Evolutionary conservation across 1,140 invertebrate genomes (phyloP).

Genomic region (Cardiocondyla obscurior): DNA sequence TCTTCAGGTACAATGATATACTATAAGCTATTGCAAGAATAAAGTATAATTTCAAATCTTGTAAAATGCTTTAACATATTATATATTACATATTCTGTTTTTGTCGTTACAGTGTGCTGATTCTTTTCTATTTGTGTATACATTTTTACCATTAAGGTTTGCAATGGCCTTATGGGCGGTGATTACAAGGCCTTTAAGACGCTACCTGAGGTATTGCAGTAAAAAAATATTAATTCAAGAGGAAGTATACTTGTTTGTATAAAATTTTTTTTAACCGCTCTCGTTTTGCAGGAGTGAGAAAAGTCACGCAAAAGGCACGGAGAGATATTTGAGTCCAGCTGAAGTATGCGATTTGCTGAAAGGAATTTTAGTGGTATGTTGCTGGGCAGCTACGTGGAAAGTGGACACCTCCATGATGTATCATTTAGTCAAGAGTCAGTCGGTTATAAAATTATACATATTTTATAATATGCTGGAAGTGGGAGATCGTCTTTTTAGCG

Average conservation of each 20-base stretch:
- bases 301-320: conserved; percentile 67
- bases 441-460: conserved; percentile 99
- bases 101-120: conserved; percentile 92
- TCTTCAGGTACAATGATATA: conserved; percentile 86
- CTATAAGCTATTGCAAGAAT: neutral
- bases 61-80: conserved; percentile 2
- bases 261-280: conserved; percentile 18
- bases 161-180: conserved; percentile 93
- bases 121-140: conserved; percentile 98
- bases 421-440: conserved; percentile 99
- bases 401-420: conserved; percentile 99
- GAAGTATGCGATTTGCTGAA: conserved; percentile 99
- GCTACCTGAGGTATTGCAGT: conserved; percentile 89
- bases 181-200: conserved; percentile 88
- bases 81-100: neutral
- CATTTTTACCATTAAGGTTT: conserved; percentile 97
- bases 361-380: conserved; percentile 93
- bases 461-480: conserved; percentile 99
- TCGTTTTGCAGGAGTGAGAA: conserved; percentile 72
- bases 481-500: conserved; percentile 96
- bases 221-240: neutral
- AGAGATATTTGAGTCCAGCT: conserved; percentile 90
- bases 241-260: neutral
- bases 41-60: neutral
- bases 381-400: conserved; percentile 93